Evolutionary conservation across 1,140 invertebrate species (phyloP).

Genomic region (Brachionus manjavacas): DNA sequence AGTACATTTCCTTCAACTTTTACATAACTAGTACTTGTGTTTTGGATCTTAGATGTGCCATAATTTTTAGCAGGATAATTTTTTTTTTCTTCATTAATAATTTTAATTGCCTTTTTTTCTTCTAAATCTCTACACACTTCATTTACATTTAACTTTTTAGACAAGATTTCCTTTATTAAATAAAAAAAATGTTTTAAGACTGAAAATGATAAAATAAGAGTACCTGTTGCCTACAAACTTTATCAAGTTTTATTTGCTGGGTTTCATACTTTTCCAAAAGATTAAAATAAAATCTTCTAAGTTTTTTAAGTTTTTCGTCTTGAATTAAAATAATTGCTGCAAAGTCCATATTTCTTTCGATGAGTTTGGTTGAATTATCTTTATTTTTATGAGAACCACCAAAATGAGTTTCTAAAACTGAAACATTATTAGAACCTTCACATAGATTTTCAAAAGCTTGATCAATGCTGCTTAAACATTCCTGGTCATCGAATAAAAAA

Average conservation of each 20-base stretch:
- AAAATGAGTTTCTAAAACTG: not conserved
- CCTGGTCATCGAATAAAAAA: not conserved
- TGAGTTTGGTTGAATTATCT: not conserved
- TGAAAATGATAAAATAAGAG: no score
- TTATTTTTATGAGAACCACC: not conserved
- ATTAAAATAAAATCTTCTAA: no score
- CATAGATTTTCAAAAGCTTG: not conserved
- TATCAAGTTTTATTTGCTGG: no score
- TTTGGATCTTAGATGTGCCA: not conserved
- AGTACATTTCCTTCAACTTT: no score
- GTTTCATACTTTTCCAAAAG: no score
- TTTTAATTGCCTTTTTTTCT: no score
- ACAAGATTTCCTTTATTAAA: not conserved
- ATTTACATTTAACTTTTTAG: not conserved
- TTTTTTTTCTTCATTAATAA: not conserved
- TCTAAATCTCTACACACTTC: no score
- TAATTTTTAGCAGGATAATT: not conserved
- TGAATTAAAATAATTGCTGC: no score
- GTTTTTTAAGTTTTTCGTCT: no score
- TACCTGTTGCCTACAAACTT: not conserved
- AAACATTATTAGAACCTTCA: no score
- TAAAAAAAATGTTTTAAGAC: not conserved
- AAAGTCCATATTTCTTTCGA: not conserved
- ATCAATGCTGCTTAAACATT: not conserved
- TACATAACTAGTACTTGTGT: not conserved